Base-by-base conservation (phyloP, 1,140 invertebrate species). In the Anastrepha ludens region DNA sequence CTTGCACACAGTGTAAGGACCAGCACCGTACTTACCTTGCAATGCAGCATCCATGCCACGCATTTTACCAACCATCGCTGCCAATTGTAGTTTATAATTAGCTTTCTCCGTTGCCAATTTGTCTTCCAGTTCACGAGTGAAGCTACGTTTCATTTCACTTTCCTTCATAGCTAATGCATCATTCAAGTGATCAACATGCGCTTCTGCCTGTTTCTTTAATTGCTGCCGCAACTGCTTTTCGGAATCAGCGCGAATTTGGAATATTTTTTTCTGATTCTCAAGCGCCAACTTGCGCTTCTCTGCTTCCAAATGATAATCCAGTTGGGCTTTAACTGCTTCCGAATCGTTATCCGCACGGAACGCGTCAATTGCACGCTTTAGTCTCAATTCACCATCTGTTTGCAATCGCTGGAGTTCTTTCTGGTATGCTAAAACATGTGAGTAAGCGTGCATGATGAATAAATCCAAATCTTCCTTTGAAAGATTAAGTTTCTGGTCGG, bases 31-130 rank as follows among this genome's bases (percentile, higher is more conserved):
- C 95, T 95, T 92, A 98, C 98, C 95, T 95, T 97, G 96, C 4
- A 99, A 94, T 2, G 97, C 97, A 65, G 96, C 94, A 93, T 99
- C 97, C 88, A 99, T 96, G n/a, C 97, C 98, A 88, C 96, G 95
- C 85, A 99, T 94, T 91, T 97, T 96, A 29, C 97, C 97, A 47
- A 98, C 95, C 93, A 98, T 96, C 0, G 95, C 95, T 3, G 97
- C 97, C 15, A 99, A 93, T 91, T 98, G 96, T 70, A 95, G 94
- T 92, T 98, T 97, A 93, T 96, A 97, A 92, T 94, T 94, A 58
- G 94, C 95, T 87, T 95, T 95, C 90, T 96, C 97, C 85, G 94
- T 92, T 85, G 96, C 95, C 6, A 97, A 89, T 92, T 96, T 94
- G 88, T 98, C 97, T 55, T 96, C 96, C 41, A 97, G 90, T 87